A percentile compares a stretch with the other conserved stretches of the same genome.
Evolutionary conservation across 2,113 vertebrate genomes (phyloP).

Genomic region (Oreocharis arfaki): DNA sequence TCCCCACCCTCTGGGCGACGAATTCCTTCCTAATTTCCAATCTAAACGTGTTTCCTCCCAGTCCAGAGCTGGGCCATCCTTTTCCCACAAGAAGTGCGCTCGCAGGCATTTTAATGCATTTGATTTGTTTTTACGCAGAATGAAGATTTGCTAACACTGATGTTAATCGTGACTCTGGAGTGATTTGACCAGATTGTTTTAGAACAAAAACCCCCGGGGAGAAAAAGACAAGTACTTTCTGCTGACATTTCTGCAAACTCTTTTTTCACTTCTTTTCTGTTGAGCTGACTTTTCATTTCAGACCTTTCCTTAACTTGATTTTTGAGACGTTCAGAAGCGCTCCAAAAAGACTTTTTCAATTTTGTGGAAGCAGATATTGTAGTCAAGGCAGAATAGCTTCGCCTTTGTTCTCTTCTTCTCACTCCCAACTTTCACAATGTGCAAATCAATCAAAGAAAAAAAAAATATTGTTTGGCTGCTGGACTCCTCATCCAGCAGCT

Average conservation of each 20-base stretch:
- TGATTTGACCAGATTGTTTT: conserved; percentile 26
- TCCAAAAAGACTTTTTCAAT: conserved; percentile 40
- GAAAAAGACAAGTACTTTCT: background rate
- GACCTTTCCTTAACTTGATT: conserved; percentile 50
- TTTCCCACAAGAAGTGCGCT: background rate
- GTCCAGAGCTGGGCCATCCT: background rate
- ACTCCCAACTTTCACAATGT: conserved; percentile 30
- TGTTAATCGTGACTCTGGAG: background rate
- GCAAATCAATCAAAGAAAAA: conserved; percentile 33
- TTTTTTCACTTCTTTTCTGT: background rate
- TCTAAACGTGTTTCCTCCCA: background rate
- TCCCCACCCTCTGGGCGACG: fast-evolving
- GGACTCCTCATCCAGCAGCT: background rate
- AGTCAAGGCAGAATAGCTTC: conserved; percentile 37
- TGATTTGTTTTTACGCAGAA: background rate
- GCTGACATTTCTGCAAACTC: conserved; percentile 17
- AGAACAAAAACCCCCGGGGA: background rate
- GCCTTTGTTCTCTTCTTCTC: conserved; percentile 31
- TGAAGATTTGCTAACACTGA: background rate
- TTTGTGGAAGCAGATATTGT: conserved; percentile 28
- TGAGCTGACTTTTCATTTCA: conserved; percentile 56
- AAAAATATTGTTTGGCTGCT: background rate
- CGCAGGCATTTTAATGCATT: background rate
- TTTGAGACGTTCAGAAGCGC: background rate
- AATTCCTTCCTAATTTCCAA: background rate